phyloP scores from a whole-genome alignment of 1,140 invertebrate species.

The Zophobas morio region DNA sequence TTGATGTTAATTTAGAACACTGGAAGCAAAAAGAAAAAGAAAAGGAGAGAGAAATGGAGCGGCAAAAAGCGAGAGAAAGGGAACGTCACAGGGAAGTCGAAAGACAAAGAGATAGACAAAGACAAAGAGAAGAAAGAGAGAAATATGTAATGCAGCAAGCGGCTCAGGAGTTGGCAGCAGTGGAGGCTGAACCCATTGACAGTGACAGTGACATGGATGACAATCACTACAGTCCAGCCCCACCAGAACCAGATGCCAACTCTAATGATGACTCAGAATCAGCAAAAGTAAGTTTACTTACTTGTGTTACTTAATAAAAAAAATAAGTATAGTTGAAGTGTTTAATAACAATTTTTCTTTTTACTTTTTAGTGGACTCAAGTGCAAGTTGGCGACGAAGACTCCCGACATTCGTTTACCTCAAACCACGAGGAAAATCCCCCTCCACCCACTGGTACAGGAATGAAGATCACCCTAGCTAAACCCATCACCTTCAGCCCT shows the following conservation, averaged over 20 bases:
- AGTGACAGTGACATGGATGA: conserved; percentile 71
- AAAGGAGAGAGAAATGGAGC: conserved; percentile 69
- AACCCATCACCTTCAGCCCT: conserved; percentile 65
- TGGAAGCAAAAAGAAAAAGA: conserved; percentile 72
- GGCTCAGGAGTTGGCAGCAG: conserved; percentile 72
- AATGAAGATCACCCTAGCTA: conserved; percentile 65
- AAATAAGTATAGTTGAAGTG: background rate
- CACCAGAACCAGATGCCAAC: conserved; percentile 57
- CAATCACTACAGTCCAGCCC: conserved; percentile 61
- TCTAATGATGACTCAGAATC: conserved; percentile 60
- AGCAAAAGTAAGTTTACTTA: conserved; percentile 55
- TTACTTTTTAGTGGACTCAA: conserved; percentile 63
- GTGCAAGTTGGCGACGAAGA: conserved; percentile 65
- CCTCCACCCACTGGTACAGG: conserved; percentile 60
- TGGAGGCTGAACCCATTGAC: conserved; percentile 79
- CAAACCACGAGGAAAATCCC: conserved; percentile 61
- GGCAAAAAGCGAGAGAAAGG: conserved; percentile 67
- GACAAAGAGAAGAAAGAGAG: conserved; percentile 68
- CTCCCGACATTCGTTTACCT: conserved; percentile 63
- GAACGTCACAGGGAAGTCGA: conserved; percentile 70
- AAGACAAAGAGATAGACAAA: conserved; percentile 70
- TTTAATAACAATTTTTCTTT: background rate
- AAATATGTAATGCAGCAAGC: conserved; percentile 70
- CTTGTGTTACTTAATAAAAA: background rate
- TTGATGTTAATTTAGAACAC: conserved; percentile 76